Percentiles rank a stretch among this genome's conserved stretches.
phyloP scores from a whole-genome alignment of 2,113 vertebrate genomes.

The Capreolus pygargus region DNA sequence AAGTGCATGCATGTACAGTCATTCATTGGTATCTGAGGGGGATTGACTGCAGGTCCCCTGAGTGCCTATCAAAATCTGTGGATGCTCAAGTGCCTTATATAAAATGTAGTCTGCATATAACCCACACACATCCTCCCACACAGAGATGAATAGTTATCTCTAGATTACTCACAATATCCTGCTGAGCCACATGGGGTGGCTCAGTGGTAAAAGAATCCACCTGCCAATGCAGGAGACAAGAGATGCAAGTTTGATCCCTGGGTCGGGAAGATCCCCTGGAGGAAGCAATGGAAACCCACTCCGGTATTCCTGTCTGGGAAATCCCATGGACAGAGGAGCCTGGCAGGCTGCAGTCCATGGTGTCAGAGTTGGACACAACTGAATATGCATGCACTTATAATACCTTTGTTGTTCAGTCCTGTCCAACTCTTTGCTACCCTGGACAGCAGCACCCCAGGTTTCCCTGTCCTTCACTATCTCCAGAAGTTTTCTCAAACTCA shows the following conservation, averaged over 20 bases:
- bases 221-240: neutral
- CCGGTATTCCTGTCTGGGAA: neutral
- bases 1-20: neutral
- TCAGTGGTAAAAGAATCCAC: neutral
- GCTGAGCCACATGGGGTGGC: neutral
- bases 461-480: neutral
- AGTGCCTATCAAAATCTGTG: neutral
- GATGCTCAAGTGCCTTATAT: neutral
- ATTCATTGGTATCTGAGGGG: neutral
- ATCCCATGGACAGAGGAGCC: neutral
- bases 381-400: neutral
- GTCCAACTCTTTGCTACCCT: neutral
- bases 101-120: neutral
- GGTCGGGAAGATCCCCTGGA: neutral
- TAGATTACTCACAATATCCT: neutral
- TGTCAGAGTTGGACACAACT: neutral
- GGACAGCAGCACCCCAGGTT: neutral
- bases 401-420: neutral
- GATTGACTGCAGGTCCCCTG: neutral
- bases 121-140: neutral
- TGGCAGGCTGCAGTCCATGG: neutral
- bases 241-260: neutral
- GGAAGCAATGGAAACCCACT: neutral
- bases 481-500: neutral
- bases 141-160: neutral